Conservation (phyloP, 1,140 invertebrate species). For the Frieseomelitta varia region DNA sequence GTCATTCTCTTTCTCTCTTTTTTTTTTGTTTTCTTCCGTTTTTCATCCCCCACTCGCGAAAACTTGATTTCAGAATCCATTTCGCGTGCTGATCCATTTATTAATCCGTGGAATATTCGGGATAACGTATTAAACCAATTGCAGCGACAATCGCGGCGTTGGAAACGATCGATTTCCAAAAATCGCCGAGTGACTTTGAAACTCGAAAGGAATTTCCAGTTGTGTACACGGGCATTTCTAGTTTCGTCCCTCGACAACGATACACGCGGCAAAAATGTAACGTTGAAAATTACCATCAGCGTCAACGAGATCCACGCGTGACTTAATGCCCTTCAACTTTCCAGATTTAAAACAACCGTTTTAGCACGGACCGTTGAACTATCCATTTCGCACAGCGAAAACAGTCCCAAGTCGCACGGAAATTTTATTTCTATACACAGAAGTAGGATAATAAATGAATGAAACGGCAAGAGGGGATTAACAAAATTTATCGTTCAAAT, state of each 20-base stretch:
- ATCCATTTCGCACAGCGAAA: neutral
- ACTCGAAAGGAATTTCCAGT: neutral
- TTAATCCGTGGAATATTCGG: conserved; percentile 20
- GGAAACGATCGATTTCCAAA: neutral
- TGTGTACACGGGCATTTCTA: neutral
- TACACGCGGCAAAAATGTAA: neutral
- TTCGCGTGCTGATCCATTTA: conserved; percentile 7
- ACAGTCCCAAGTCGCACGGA: no score
- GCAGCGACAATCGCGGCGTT: no score
- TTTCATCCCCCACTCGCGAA: no score
- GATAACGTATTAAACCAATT: neutral
- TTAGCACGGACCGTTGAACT: neutral
- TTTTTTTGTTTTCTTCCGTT: neutral
- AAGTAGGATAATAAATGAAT: no score
- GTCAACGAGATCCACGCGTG: neutral
- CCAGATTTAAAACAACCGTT: neutral
- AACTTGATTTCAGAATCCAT: conserved; percentile 26
- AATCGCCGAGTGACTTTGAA: conserved; percentile 17
- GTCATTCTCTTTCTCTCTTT: no score
- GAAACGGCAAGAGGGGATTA: no score
- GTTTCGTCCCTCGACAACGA: neutral
- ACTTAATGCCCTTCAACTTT: neutral
- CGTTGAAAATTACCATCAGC: neutral
- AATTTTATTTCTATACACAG: no score
- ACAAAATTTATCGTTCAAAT: no score